phyloP scores from a whole-genome alignment of 53 echinoderm and acorn worm species.

The Echinarachnius parma region DNA sequence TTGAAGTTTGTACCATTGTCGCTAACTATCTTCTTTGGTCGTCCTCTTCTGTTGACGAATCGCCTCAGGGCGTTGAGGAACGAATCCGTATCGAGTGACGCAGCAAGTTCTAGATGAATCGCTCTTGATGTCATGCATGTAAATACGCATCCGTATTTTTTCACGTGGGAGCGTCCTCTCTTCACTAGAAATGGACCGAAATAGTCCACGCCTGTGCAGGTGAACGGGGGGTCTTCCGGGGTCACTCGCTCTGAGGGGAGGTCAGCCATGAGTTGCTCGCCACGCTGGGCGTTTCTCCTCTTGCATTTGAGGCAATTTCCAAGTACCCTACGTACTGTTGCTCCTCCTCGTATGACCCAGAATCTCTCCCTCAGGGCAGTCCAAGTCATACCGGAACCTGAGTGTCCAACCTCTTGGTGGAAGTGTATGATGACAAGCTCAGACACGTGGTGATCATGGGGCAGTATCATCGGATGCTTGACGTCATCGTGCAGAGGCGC shows the following conservation, averaged over 20 bases:
- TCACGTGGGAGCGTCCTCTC: conserved; percentile 17
- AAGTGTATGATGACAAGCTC: conserved; percentile 14
- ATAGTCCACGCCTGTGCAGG: conserved; percentile 34
- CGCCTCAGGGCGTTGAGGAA: conserved; percentile 55
- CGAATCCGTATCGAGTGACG: conserved; percentile 58
- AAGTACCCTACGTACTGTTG: conserved; percentile 33
- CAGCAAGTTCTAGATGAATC: conserved; percentile 58
- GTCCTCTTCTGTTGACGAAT: conserved; percentile 57
- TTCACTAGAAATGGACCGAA: conserved; percentile 41
- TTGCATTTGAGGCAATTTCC: conserved; percentile 46
- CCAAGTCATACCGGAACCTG: conserved; percentile 40
- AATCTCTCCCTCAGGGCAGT: conserved; percentile 31
- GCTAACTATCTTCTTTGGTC: conserved; percentile 42
- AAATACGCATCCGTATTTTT: conserved; percentile 61
- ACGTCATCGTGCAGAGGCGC: conserved; percentile 29
- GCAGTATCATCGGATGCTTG: conserved; percentile 37
- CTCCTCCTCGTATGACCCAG: conserved; percentile 42
- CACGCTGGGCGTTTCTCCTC: conserved; percentile 30
- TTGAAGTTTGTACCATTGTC: conserved; percentile 72
- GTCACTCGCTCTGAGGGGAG: conserved; percentile 39
- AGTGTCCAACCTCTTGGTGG: conserved; percentile 46
- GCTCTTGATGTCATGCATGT: conserved; percentile 56
- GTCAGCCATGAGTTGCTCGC: conserved; percentile 48
- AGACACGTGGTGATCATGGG: conserved; percentile 40
- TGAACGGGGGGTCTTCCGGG: conserved; percentile 37